These are phyloP conservation scores for Cepaea hortensis DNA, from an alignment of 2,888 invertebrate species.

Conservation along the genomic window DNA sequence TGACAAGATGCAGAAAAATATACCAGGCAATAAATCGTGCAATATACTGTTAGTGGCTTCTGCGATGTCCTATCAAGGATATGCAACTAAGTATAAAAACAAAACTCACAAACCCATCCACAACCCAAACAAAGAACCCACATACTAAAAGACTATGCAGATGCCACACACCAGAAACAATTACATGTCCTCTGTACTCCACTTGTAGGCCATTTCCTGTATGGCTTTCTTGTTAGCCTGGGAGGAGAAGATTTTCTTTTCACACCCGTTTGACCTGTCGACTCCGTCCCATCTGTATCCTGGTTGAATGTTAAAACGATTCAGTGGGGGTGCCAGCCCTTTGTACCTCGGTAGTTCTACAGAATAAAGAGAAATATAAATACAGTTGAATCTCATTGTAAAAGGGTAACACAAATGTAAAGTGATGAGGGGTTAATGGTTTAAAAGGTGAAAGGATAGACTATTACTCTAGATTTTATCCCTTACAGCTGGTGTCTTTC, in stretches of 20 bases:
- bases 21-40: too few species aligned
- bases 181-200: slow-evolving; percentile 93
- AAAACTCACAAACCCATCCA: not conserved
- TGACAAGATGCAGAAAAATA: too few species aligned
- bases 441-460: too few species aligned
- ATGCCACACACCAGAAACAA: not conserved
- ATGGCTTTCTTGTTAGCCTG: slow-evolving; percentile 80
- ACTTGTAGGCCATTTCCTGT: slow-evolving; percentile 92
- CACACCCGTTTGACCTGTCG: slow-evolving; percentile 96
- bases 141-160: not conserved
- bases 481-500: too few species aligned
- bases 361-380: slow-evolving; percentile 40
- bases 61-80: too few species aligned
- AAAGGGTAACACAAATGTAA: not conserved
- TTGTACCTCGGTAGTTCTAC: slow-evolving; percentile 81
- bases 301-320: slow-evolving; percentile 92
- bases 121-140: not conserved
- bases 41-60: too few species aligned
- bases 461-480: too few species aligned
- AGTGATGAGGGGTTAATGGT: too few species aligned
- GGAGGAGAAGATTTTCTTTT: slow-evolving; percentile 86
- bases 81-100: too few species aligned
- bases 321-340: slow-evolving; percentile 89
- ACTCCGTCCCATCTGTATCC: slow-evolving; percentile 99
- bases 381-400: not conserved